Evolutionary conservation across 2,113 vertebrate genomes (phyloP).

Genomic region (Saguinus midas): DNA sequence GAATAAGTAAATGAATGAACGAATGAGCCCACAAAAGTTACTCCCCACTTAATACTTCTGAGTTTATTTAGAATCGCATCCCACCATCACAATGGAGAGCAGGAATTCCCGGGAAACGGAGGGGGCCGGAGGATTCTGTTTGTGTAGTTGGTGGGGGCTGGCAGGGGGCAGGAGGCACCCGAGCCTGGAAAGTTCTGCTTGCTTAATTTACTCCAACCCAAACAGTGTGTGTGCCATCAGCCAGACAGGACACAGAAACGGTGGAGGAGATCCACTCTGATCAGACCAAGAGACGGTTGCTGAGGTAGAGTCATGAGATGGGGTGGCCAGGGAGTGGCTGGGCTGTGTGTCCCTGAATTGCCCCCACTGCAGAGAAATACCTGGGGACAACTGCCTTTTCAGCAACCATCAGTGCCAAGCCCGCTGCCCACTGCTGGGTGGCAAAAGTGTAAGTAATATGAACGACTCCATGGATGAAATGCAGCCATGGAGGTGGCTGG

Average conservation of each 20-base stretch:
- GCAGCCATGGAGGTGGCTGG: background rate
- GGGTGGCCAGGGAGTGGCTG: background rate
- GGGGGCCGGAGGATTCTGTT: background rate
- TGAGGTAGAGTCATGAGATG: background rate
- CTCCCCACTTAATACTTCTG: rapidly evolving
- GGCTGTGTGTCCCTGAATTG: background rate
- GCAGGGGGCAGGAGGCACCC: no score
- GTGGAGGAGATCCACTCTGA: rapidly evolving
- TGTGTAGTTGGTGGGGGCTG: no score
- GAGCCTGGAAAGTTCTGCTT: background rate
- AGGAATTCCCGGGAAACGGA: background rate
- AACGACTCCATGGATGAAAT: background rate
- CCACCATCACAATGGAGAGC: background rate
- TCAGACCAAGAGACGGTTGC: background rate
- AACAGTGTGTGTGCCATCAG: rapidly evolving
- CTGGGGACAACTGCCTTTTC: rapidly evolving
- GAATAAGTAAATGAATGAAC: background rate
- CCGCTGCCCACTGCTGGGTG: background rate
- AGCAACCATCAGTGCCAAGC: rapidly evolving
- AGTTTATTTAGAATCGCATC: background rate
- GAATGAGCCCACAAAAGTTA: background rate
- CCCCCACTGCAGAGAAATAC: rapidly evolving
- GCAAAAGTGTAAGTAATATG: background rate
- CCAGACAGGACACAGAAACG: background rate
- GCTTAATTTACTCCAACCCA: background rate